phyloP scores from a whole-genome alignment of 2,797 vertebrate genomes.

The Enteromius thamalakanensis region DNA sequence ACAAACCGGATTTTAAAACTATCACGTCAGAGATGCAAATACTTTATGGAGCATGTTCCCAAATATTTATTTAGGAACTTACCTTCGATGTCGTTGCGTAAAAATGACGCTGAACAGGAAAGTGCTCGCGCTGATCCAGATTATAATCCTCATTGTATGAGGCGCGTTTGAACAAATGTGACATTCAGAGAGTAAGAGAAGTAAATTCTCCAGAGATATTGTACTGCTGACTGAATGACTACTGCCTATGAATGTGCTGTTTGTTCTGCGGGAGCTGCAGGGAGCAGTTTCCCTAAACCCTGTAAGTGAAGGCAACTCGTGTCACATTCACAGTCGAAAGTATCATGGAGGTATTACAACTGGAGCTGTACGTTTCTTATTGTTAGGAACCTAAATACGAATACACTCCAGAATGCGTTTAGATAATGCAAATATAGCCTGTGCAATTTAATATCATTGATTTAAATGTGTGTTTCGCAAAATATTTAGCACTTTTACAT shows the following conservation, averaged over 20 bases:
- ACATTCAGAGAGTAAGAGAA: slow-evolving; percentile 60
- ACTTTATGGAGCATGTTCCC: neutral
- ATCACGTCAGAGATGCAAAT: neutral
- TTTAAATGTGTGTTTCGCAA: neutral
- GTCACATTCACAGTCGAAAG: slow-evolving; percentile 3
- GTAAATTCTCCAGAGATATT: slow-evolving; percentile 65
- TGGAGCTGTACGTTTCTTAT: neutral
- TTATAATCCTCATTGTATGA: slow-evolving; percentile 66
- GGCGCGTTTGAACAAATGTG: slow-evolving; percentile 43
- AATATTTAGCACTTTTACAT: neutral
- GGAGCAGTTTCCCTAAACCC: slow-evolving; percentile 52
- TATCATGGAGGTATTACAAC: neutral
- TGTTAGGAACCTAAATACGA: neutral
- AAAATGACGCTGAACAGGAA: slow-evolving; percentile 58
- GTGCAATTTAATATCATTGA: neutral
- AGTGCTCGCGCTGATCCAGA: slow-evolving; percentile 47
- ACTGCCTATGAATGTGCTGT: slow-evolving; percentile 72
- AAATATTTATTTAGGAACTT: neutral
- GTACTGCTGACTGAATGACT: slow-evolving; percentile 61
- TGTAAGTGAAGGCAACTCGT: slow-evolving; percentile 2
- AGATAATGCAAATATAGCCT: no score
- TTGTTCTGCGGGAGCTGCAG: slow-evolving; percentile 73
- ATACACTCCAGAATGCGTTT: neutral
- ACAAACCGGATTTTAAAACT: neutral
- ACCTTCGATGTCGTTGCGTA: slow-evolving; percentile 68